These are phyloP conservation scores for Enteromius fasciolatus DNA, from an alignment of 2,797 vertebrate species.

Conservation along the genomic window DNA sequence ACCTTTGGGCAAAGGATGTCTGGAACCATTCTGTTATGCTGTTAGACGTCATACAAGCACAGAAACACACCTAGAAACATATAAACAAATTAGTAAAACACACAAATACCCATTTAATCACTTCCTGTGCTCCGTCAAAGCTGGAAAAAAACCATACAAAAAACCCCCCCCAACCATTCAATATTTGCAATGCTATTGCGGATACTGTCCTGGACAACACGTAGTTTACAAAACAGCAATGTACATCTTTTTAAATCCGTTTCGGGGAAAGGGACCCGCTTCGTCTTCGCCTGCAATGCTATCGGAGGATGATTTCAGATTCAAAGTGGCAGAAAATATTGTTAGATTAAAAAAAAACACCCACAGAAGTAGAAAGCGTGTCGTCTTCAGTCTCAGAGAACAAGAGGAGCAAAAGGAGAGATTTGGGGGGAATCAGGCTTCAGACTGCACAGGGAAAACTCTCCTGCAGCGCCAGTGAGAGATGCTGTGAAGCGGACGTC, in stretches of 20 bases:
- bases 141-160: constrained; percentile 20
- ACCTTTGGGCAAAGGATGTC: constrained; percentile 7
- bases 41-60: constrained; percentile 23
- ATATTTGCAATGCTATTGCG: constrained; percentile 14
- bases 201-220: constrained; percentile 26
- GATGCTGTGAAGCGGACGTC: constrained; percentile 39
- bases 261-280: neutral
- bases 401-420: constrained; percentile 31
- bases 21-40: constrained; percentile 16
- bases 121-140: constrained; percentile 10
- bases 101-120: constrained; percentile 20
- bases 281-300: neutral
- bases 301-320: constrained; percentile 27
- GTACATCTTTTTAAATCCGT: constrained; percentile 26
- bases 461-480: constrained; percentile 38
- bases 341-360: constrained; percentile 28
- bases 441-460: neutral
- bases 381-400: constrained; percentile 27
- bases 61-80: constrained; percentile 54
- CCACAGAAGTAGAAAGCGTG: constrained; percentile 31
- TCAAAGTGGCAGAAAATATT: constrained; percentile 46
- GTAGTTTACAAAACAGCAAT: constrained; percentile 14
- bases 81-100: constrained; percentile 54
- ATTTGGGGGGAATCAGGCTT: constrained; percentile 26
- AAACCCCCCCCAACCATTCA: neutral